Conservation (phyloP, 2,113 vertebrate species). For the Hiodon alosoides region DNA sequence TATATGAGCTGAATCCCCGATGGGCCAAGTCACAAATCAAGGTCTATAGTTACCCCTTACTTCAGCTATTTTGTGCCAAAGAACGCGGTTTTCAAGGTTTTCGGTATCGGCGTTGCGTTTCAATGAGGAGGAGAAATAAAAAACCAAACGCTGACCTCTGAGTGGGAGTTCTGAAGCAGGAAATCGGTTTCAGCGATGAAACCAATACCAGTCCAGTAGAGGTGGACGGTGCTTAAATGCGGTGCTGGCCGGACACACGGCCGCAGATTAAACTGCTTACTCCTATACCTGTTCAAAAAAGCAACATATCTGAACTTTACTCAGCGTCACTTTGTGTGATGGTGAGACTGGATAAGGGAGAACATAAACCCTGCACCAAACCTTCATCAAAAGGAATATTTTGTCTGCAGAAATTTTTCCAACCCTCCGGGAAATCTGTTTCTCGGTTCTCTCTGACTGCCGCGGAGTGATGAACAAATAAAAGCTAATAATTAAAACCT, state of each 20-base stretch:
- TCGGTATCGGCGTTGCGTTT: neutral
- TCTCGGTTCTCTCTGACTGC: no score
- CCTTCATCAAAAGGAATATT: neutral
- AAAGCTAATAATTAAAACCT: no score
- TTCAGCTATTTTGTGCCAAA: neutral
- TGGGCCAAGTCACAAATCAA: no score
- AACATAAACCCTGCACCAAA: neutral
- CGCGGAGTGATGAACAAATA: no score
- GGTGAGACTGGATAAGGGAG: neutral
- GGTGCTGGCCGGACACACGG: neutral
- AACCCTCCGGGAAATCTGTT: no score
- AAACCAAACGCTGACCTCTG: neutral
- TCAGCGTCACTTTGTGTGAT: neutral
- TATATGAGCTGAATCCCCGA: no score
- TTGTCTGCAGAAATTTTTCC: neutral
- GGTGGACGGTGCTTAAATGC: no score
- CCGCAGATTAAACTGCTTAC: neutral
- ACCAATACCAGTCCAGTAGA: neutral
- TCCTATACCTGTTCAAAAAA: neutral
- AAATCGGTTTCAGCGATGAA: neutral
- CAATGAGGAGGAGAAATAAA: neutral
- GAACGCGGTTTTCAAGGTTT: neutral
- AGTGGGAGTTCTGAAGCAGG: conserved; percentile 2
- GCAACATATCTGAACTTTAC: neutral
- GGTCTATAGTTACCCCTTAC: neutral